Evolutionary conservation across 2,113 vertebrate species (phyloP), one percentile per base, ranked within the genome.

Genomic region (Gopherus flavomarginatus): DNA sequence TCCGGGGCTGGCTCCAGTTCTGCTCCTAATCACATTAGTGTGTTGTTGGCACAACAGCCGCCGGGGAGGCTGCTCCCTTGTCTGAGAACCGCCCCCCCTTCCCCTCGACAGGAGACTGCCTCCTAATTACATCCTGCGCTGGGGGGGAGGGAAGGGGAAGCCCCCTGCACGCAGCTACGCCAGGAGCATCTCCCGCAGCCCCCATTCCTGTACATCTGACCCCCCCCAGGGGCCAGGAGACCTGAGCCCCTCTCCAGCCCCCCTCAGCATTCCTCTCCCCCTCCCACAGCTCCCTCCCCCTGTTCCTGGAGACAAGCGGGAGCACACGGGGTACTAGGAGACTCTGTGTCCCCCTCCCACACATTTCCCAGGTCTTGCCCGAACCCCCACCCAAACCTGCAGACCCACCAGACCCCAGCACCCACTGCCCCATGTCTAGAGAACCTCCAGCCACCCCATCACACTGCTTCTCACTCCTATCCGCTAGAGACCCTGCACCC

Each of bases 1-100:
- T 49, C 57, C 91, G 44, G 72, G 62, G 69, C 52, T 85, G 82
- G 50, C 77, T 16, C n/a, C 42, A 85, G 59, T 62, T 69, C 52
- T 59, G 59, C 91, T 52, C 82, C 86, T 92, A 92, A 92, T 92
- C 91, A 65, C 91, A 89, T 89, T 92, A 86, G 81, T 77, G 11
- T 42, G 14, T 11, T 86, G 83, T 89, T 93, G 83, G 87, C 92
- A 86, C 92, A 87, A 89, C 87, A 89, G 83, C 75, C 59, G 87
- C 87, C 85, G 42, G 35, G 56, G 87, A 93, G 90, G 90, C 72
- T 80, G 86, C 69, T 16, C 91, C 87, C 26, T 38, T 89, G 85
- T 88, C 83, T 88, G 59, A 44, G 78, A 19, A 19, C 59, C 81
- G 72, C 88, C 86, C 84, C 81, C 42, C n/a, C 5, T 3, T 11